Base-by-base conservation (phyloP, 2,797 vertebrate genomes). In the Rhabdomys pumilio region DNA sequence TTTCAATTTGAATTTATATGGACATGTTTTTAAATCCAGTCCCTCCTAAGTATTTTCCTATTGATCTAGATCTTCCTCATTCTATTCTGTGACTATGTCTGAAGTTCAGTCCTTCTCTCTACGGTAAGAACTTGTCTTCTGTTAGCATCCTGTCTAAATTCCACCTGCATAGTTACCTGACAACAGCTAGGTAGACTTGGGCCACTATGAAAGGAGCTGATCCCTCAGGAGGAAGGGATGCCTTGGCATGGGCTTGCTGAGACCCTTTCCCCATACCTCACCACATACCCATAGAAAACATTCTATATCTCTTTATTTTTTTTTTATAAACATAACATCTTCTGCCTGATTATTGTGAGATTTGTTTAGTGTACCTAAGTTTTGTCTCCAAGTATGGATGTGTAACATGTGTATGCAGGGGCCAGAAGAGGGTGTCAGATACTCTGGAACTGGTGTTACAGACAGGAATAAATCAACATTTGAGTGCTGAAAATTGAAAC, bases 41-140 rank as follows among this genome's bases (percentile, higher is more conserved):
- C 4, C 8, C 13, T 63, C 47, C 38, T 41, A 12, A 67, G 44
- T 12, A 61, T 29, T 87, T 93, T 19, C 9, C 6, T 24, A 34
- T 89, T 87, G 50, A n/a, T 57, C 12, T 44, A 77, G 20, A 2
- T 59, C 76, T 38, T 92, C 11, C 57, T 19, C 9, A 4, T 84
- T 90, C 57, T 69, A 50, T 1, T 83, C 29, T 50, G 29, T 67
- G 3, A 34, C 31, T 82, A 12, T 90, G 77, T 84, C 15, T 53
- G 89, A 76, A 80, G 76, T 73, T 67, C 17, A 41, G 10, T 22
- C 0, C 55, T 92, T 87, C 41, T 93, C 77, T 47, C 50, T 50
- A 14, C 1, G 29, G 57, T 86, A 38, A 84, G 61, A 89, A 4
- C 86, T 93, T 77, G 93, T 47, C 93, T 95, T 81, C 50, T 50